Evolutionary conservation across 2,797 vertebrate genomes (phyloP).

Genomic region (Siniperca obscura): DNA sequence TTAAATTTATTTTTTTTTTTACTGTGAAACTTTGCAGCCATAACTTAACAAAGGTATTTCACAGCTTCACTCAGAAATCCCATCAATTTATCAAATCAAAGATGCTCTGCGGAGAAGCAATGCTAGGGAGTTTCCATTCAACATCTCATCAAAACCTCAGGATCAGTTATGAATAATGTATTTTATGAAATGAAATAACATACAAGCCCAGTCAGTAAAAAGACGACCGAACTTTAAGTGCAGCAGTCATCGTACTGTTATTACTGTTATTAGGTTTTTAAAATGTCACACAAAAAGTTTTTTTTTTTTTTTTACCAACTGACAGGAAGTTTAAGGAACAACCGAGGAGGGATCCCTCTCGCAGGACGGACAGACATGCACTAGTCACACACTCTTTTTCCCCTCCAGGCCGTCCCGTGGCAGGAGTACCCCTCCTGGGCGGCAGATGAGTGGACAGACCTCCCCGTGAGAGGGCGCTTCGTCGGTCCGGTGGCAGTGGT

Average conservation of each 20-base stretch:
- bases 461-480: slow-evolving; percentile 77
- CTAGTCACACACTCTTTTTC: neutral
- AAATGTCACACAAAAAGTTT: slow-evolving; percentile 28
- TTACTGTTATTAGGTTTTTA: slow-evolving; percentile 21
- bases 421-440: slow-evolving; percentile 83
- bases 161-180: slow-evolving; percentile 37
- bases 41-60: neutral
- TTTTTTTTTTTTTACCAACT: too few species aligned
- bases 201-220: neutral
- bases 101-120: neutral
- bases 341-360: too few species aligned
- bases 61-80: slow-evolving; percentile 8
- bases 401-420: slow-evolving; percentile 83
- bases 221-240: slow-evolving; percentile 19
- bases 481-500: slow-evolving; percentile 79
- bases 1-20: neutral
- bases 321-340: too few species aligned
- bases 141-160: slow-evolving; percentile 4
- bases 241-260: neutral
- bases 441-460: slow-evolving; percentile 63
- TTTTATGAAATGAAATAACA: slow-evolving; percentile 19
- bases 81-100: slow-evolving; percentile 22
- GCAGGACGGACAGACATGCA: too few species aligned
- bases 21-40: slow-evolving; percentile 3
- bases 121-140: neutral